Evolutionary conservation across 2,888 invertebrate genomes (phyloP), one percentile per base, ranked within the genome.

Genomic region (Ashinkailepas kermadecensis): DNA sequence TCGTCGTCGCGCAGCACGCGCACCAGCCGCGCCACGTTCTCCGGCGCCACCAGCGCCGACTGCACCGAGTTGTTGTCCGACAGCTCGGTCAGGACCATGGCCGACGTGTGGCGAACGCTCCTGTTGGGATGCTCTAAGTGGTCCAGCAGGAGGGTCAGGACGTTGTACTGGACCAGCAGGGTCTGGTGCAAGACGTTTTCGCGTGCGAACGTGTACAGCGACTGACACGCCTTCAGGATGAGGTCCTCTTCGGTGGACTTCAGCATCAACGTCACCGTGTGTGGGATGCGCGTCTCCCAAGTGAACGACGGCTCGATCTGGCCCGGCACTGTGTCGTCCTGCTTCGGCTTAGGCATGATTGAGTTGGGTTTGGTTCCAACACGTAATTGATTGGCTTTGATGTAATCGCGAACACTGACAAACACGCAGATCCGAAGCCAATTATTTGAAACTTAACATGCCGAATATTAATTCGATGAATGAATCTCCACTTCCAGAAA

Each of bases 281-380:
- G 79, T 2, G 79, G 79, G n/a, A 58, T 57, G 4, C 79, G n/a
- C 9, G 79, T 79, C 59, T 79, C 79, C 57, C 57, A 57, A 15
- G 21, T n/a, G 23, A 79, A 79, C 15, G 58, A 13, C 8, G 79
- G 57, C 57, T 79, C 79, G 23, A 79, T 58, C 10, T 58, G 59
- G 2, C 57, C 79, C 13, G 79, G 13, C 6, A 13, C 21, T 9
- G 13, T 11, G 7, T 79, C 79, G 8, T 79, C 79, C 18, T 57
- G 58, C 25, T 25, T 79, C 8, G 58, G 21, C 11, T 79, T 79
- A 3, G 79, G 79, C 79, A 79, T 79, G 15, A 10, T 58, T 23
- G 23, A 80, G 56, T 56, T 80, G 12, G 23, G 23, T 81, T 62
- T 21, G 65, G 11, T 74, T 58, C 89, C 92, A 39, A 39, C 1